Base-by-base conservation (phyloP, 1,140 invertebrate genomes). In the Euwallacea similis region DNA sequence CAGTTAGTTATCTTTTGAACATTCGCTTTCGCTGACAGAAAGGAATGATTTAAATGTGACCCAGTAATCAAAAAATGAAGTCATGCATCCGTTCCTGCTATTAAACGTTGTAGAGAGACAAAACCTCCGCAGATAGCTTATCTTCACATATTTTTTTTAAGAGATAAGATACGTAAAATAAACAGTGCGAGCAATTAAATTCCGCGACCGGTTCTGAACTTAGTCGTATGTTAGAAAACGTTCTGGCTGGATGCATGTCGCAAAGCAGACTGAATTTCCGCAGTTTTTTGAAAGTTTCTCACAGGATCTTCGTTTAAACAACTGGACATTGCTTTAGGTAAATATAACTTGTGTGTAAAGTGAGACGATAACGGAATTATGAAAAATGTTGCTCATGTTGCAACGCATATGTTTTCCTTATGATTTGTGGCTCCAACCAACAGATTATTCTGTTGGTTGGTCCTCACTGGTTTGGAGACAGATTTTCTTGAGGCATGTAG, bases 141-240 rank as follows among this genome's bases (percentile, higher is more conserved):
- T 46, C 44, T 7, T 53, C 11, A 53, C 13, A 9, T 63, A 42
- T 62, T 3, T 65, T 65, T 50, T 50, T 50, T 50, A 4, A 50
- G 6, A 65, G 63, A 65, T 65, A 65, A 65, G 43, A 65, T 65
- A 65, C n/a, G 43, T 65, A 65, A 65, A 65, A 47, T 54, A 65
- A 50, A 65, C 63, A 65, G 8, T 54, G 46, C 21, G 7, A 6
- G 15, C 59, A 50, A 13, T 50, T 50, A 13, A 50, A 50, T 42
- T n/a, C 7, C n/a, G 59, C 33, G 11, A 6, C 3, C 42, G 21
- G 10, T 61, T 8, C 6, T 42, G 42, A 41, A n/a, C 10, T 61
- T 43, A 61, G 59, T 61, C 42, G 42, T 43, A 41, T 61, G 59
- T 11, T 43, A 42, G 4, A 61, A 42, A 42, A 42, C 42, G 33